Conservation (phyloP, 2,888 invertebrate species). For the Panopea generosa region DNA sequence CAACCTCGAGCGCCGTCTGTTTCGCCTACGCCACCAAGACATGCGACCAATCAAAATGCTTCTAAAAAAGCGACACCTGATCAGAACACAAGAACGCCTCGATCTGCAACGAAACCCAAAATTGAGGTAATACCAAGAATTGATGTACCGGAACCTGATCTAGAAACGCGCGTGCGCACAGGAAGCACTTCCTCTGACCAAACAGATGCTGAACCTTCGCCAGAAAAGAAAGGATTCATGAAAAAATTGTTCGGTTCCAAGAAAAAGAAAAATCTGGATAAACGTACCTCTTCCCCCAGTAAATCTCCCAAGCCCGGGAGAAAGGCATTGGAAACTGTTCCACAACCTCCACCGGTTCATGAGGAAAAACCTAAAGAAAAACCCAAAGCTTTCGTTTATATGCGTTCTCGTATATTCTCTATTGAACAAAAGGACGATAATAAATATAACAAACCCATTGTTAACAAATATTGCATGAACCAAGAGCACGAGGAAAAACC, state of each 20-base stretch:
- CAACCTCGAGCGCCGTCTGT: slow-evolving; percentile 57
- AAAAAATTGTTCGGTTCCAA: slow-evolving; percentile 77
- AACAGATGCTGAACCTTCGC: slow-evolving; percentile 65
- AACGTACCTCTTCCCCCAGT: slow-evolving; percentile 54
- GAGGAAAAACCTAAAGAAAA: slow-evolving; percentile 68
- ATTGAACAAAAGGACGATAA: slow-evolving; percentile 70
- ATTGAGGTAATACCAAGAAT: slow-evolving; percentile 37
- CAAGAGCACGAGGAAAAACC: slow-evolving; percentile 41
- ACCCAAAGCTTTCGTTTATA: slow-evolving; percentile 77
- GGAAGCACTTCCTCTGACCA: slow-evolving; percentile 62
- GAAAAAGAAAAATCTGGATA: slow-evolving; percentile 73
- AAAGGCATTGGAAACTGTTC: slow-evolving; percentile 51
- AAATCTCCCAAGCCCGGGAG: slow-evolving; percentile 55
- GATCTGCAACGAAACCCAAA: slow-evolving; percentile 24
- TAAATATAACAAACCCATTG: slow-evolving; percentile 55
- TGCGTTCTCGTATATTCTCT: slow-evolving; percentile 76
- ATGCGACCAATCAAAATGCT: slow-evolving; percentile 31
- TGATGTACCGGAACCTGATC: slow-evolving; percentile 41
- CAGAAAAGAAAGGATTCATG: slow-evolving; percentile 75
- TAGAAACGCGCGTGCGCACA: slow-evolving; percentile 40
- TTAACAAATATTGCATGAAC: slow-evolving; percentile 59
- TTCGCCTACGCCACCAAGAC: slow-evolving; percentile 54
- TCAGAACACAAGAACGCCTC: slow-evolving; percentile 9
- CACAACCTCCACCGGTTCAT: slow-evolving; percentile 22
- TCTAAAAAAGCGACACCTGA: slow-evolving; percentile 15